Percentiles rank a stretch among this genome's conserved stretches.
Evolutionary conservation across 2,797 vertebrate genomes (phyloP).

Genomic region (Chelon labrosus): DNA sequence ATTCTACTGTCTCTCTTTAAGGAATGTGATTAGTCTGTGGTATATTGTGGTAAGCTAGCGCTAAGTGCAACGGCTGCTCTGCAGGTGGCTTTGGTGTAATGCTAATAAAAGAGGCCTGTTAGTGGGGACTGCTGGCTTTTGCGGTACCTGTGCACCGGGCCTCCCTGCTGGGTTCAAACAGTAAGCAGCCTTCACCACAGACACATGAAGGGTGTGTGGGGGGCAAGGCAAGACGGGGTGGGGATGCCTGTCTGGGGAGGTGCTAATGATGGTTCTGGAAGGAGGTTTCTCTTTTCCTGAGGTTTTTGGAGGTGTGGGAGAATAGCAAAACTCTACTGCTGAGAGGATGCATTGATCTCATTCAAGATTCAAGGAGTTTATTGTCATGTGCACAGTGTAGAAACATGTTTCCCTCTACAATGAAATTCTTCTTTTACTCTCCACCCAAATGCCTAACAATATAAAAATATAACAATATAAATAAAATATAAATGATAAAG

Average conservation of each 20-base stretch:
- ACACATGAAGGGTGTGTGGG: constrained; percentile 67
- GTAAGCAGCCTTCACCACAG: constrained; percentile 60
- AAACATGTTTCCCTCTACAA: too few relatives aligned
- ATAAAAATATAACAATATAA: too few relatives aligned
- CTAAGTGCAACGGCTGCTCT: constrained; percentile 56
- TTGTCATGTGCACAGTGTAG: too few relatives aligned
- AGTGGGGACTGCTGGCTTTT: constrained; percentile 61
- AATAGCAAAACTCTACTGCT: not conserved
- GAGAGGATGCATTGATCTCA: not conserved
- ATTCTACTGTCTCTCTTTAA: constrained; percentile 42
- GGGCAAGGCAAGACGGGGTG: constrained; percentile 42
- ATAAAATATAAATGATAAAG: too few relatives aligned
- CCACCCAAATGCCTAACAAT: too few relatives aligned
- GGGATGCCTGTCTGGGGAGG: constrained; percentile 62
- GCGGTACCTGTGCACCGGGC: constrained; percentile 47
- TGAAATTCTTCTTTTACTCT: too few relatives aligned
- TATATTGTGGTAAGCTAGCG: constrained; percentile 63
- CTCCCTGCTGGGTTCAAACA: constrained; percentile 78
- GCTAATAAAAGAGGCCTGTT: constrained; percentile 75
- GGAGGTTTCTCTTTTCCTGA: constrained; percentile 13
- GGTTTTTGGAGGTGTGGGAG: constrained; percentile 23
- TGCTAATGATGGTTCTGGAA: constrained; percentile 52
- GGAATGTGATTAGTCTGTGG: constrained; percentile 65
- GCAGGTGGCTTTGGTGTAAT: constrained; percentile 75
- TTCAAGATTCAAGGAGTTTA: too few relatives aligned